Percentiles rank a stretch among this genome's conserved stretches.
These are phyloP conservation scores for Ochotona princeps DNA, from an alignment of 2,113 vertebrate genomes.

Conservation along the genomic window DNA sequence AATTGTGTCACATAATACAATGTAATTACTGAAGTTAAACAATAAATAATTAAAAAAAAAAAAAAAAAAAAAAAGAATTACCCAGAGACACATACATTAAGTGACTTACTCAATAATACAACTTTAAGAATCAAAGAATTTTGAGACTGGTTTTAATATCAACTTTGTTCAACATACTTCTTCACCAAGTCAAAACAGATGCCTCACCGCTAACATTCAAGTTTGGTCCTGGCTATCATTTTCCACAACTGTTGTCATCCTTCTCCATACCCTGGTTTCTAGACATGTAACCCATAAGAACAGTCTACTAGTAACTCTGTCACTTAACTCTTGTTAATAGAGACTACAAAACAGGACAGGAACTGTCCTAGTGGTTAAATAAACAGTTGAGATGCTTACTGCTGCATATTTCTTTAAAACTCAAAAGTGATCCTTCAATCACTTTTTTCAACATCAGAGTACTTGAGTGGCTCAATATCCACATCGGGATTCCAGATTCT, in stretches of 20 bases:
- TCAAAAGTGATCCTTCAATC: too few species aligned
- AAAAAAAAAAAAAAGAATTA: slow-evolving; percentile 41
- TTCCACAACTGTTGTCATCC: not conserved
- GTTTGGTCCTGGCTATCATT: slow-evolving; percentile 3
- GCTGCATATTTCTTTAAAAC: too few species aligned
- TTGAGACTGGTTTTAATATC: slow-evolving; percentile 19
- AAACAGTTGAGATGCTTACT: too few species aligned
- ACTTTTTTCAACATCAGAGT: too few species aligned
- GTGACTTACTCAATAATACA: not conserved
- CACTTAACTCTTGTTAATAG: slow-evolving; percentile 15
- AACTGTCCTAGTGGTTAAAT: too few species aligned
- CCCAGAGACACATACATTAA: not conserved
- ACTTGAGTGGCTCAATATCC: too few species aligned
- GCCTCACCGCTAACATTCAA: slow-evolving; percentile 20
- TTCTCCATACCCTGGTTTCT: not conserved
- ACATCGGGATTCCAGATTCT: too few species aligned
- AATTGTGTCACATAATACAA: too few species aligned
- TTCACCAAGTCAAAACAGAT: not conserved
- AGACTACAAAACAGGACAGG: not conserved
- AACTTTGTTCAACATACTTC: slow-evolving; percentile 9
- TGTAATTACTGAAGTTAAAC: too few species aligned
- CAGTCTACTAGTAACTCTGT: slow-evolving; percentile 18
- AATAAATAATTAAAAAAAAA: too few species aligned
- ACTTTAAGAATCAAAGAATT: slow-evolving; percentile 42
- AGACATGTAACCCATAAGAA: slow-evolving; percentile 19